Base-by-base conservation (phyloP, 1,140 invertebrate species). In the Atta colombica region DNA sequence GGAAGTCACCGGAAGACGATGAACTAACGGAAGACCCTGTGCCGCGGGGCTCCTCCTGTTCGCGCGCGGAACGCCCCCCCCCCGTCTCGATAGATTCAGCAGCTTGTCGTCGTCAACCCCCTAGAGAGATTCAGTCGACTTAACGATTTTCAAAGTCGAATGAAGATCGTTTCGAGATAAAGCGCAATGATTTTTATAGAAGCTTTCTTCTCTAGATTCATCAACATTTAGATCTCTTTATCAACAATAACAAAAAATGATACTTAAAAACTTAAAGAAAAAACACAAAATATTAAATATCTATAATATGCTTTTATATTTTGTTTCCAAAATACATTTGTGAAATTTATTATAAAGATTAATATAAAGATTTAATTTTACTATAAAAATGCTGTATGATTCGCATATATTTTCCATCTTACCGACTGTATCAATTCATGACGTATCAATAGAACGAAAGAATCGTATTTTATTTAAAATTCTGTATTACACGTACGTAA, bases 1-100 rank as follows among this genome's bases (percentile, higher is more conserved):
- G 94, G 94, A 94, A 94, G 94, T 94, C 94, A 94, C 93, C 92
- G 94, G 95, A 95, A 95, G 94, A 95, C 94, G 94, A 95, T 94
- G 91, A 94, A 94, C 94, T 93, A 93, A 93, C 93, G 94, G 93
- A 95, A 94, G 94, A 95, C 92, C 91, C 85, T 66, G 74, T 77
- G 77, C 75, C 51, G 68, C 53, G 69, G 69, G 75, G 75, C 65
- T 91, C 77, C 86, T 85, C 85, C 65, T 69, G 75, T 25, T 55
- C 71, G 60, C 63, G 31, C 77, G 39, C 39, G 69, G 25, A 74
- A 84, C 89, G 63, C 77, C 85, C 61, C 25, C 21, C 21, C 25
- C 61, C 58, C 75, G 80, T 80, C 77, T 86, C 86, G 68, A 74
- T 77, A 77, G 72, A 77, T 58, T 81, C 72, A 80, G 85, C 89